A percentile compares a stretch with the other conserved stretches of the same genome.
Conservation (phyloP, 2,113 vertebrate species). For the Danio rerio region DNA sequence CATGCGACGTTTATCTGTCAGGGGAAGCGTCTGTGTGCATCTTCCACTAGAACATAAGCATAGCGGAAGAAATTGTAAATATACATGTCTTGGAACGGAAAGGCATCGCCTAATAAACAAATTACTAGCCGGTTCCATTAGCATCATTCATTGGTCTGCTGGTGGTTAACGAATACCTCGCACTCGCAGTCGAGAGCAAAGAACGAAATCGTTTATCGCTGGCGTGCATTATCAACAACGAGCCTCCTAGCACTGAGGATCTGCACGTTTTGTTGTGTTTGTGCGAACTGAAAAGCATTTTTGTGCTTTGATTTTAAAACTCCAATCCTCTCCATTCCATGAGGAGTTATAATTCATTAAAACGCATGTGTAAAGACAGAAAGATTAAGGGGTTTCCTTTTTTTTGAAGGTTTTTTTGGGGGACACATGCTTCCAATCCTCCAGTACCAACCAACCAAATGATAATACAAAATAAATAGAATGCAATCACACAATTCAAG, state of each 20-base stretch:
- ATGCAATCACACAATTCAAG: slow-evolving; percentile 81
- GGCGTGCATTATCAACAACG: not conserved
- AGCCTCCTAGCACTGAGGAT: not conserved
- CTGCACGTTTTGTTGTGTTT: slow-evolving; percentile 28
- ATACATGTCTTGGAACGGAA: slow-evolving; percentile 39
- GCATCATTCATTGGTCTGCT: slow-evolving; percentile 77
- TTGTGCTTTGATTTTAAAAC: slow-evolving; percentile 68
- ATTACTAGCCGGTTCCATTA: slow-evolving; percentile 60
- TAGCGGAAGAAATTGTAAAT: slow-evolving; percentile 56
- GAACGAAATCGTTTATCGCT: not conserved
- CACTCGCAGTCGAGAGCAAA: not conserved
- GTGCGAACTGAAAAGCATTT: slow-evolving; percentile 60
- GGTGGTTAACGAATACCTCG: slow-evolving; percentile 68
- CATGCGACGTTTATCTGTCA: slow-evolving; percentile 56
- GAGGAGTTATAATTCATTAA: slow-evolving; percentile 55
- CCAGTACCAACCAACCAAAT: slow-evolving; percentile 79
- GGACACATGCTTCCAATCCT: slow-evolving; percentile 76
- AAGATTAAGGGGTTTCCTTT: slow-evolving; percentile 66
- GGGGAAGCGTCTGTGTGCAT: slow-evolving; percentile 57
- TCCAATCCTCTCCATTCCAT: slow-evolving; percentile 20
- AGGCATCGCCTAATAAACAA: slow-evolving; percentile 45
- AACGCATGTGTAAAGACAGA: slow-evolving; percentile 71
- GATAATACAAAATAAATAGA: slow-evolving; percentile 79
- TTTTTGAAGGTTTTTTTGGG: slow-evolving; percentile 59
- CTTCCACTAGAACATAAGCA: slow-evolving; percentile 61